Percentiles rank a stretch among this genome's conserved stretches.
Evolutionary conservation across 2,888 invertebrate genomes (phyloP).

Genomic region (Drosophila longiperda): DNA sequence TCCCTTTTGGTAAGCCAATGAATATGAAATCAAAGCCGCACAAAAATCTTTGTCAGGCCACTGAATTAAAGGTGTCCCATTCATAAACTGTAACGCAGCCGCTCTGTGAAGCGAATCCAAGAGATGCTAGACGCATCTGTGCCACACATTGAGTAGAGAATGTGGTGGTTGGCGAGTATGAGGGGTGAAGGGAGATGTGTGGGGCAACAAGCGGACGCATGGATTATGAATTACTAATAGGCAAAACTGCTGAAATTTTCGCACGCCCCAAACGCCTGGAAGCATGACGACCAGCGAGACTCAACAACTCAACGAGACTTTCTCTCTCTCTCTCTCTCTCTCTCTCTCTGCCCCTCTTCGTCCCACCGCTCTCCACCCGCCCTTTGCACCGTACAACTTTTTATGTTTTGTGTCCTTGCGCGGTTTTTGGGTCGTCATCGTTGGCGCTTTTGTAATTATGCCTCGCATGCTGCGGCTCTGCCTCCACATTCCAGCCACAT

Average conservation of each 20-base stretch:
- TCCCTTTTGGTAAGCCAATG: slow-evolving; percentile 24
- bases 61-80: slow-evolving; percentile 71
- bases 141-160: slow-evolving; percentile 9
- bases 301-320: slow-evolving; percentile 1
- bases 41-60: slow-evolving; percentile 53
- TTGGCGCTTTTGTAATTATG: slow-evolving; percentile 73
- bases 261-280: slow-evolving; percentile 58
- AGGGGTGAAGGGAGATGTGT: not conserved
- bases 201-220: slow-evolving; percentile 35
- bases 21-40: slow-evolving; percentile 68
- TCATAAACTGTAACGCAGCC: slow-evolving; percentile 57
- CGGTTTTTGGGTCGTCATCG: slow-evolving; percentile 52
- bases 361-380: too few relatives aligned
- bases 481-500: slow-evolving; percentile 12
- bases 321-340: too few relatives aligned
- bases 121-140: slow-evolving; percentile 23
- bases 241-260: slow-evolving; percentile 72
- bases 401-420: slow-evolving; percentile 11
- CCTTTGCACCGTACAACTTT: not conserved
- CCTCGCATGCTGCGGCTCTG: slow-evolving; percentile 42
- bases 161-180: not conserved
- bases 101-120: not conserved
- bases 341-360: not conserved
- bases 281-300: slow-evolving; percentile 20
- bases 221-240: slow-evolving; percentile 78